Percentiles rank a stretch among this genome's conserved stretches.
Conservation (phyloP, 2,888 invertebrate species). For the Dorcus parallelipipedus region DNA sequence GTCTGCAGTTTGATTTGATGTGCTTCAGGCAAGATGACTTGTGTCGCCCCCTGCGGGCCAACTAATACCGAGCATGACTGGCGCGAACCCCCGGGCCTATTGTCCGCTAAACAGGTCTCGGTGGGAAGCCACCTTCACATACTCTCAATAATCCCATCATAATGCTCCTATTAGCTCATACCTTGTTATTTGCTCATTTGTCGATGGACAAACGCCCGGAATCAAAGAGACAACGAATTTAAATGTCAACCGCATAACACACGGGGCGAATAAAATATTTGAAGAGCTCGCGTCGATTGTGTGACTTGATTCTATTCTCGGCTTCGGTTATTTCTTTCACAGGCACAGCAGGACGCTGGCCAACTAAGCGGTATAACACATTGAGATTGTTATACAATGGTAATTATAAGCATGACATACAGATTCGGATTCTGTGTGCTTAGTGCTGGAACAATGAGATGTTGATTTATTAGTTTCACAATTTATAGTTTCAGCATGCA, state of each 20-base stretch:
- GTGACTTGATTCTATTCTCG: constrained; percentile 8
- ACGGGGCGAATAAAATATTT: neutral
- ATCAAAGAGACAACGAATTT: constrained; percentile 22
- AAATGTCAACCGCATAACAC: constrained; percentile 10
- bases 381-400: constrained; percentile 31
- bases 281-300: neutral
- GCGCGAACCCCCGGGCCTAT: constrained; percentile 42
- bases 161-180: constrained; percentile 36
- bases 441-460: constrained; percentile 14
- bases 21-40: constrained; percentile 40
- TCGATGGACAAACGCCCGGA: constrained; percentile 18
- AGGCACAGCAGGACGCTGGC: constrained; percentile 15
- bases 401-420: constrained; percentile 37
- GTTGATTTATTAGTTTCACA: constrained; percentile 20
- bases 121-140: constrained; percentile 39
- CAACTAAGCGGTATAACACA: constrained; percentile 19
- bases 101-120: constrained; percentile 46
- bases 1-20: constrained; percentile 12
- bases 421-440: constrained; percentile 16
- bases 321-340: constrained; percentile 16
- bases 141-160: constrained; percentile 35
- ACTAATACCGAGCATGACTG: constrained; percentile 48
- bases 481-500: constrained; percentile 3
- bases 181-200: constrained; percentile 35
- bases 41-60: constrained; percentile 42